A percentile compares a stretch with the other conserved stretches of the same genome.
phyloP scores from a whole-genome alignment of 64 coral and sea anemone genomes.

The Montipora sp. region DNA sequence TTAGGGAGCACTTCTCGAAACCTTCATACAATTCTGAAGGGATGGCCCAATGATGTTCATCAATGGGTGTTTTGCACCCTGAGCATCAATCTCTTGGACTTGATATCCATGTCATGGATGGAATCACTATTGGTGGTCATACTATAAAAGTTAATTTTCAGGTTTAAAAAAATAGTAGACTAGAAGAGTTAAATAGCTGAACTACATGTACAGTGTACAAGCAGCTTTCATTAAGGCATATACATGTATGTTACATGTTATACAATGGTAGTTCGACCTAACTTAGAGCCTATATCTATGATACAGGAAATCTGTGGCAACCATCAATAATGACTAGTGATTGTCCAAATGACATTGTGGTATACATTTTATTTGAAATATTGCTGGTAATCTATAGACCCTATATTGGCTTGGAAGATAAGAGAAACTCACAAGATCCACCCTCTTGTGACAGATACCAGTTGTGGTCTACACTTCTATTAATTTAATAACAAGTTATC shows the following conservation, averaged over 20 bases:
- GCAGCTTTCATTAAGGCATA: background rate
- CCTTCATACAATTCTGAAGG: background rate
- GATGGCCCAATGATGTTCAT: constrained; percentile 9
- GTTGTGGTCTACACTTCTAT: background rate
- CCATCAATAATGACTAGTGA: background rate
- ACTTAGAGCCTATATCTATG: too few species aligned
- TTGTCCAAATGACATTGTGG: background rate
- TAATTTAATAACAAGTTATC: background rate
- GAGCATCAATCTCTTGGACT: background rate
- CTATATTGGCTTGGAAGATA: background rate
- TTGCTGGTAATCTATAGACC: background rate
- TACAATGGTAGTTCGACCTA: too few species aligned
- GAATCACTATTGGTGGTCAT: constrained; percentile 2
- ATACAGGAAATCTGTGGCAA: too few species aligned
- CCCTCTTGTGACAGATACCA: background rate
- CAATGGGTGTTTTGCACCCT: background rate
- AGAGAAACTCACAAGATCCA: background rate
- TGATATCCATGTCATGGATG: background rate
- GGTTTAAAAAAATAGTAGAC: background rate
- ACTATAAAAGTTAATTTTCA: background rate
- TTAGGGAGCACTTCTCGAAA: background rate
- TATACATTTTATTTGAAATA: background rate
- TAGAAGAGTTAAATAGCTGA: background rate
- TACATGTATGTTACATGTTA: too few species aligned
- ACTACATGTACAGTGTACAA: background rate